Base-by-base conservation (phyloP, 2,113 vertebrate genomes). In the Xyrauchen texanus region DNA sequence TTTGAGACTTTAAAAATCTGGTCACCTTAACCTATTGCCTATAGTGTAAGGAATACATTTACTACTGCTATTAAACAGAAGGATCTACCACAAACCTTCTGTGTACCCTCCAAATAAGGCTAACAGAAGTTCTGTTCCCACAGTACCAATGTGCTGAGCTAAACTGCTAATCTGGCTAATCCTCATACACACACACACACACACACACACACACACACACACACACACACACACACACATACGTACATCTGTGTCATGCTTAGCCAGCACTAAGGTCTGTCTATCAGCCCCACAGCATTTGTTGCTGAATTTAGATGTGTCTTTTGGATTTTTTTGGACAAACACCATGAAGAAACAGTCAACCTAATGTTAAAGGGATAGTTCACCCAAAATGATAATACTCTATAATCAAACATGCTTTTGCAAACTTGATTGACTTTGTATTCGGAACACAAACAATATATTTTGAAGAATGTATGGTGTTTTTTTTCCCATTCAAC, bases 121-220 rank as follows among this genome's bases (percentile, higher is more conserved):
- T 83, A 83, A 15, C 55, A 7, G 55, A n/a, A n/a, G 21, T 34
- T 1, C 55, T 83, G 49, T 44, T 5, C 12, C 45, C 34, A 64
- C 44, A 68, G 34, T 49, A 68, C 62, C 73, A 76, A 74, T 79
- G 81, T 10, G 12, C 61, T 81, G 79, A 85, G 84, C 83, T 88
- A 86, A 87, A 86, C 9, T 52, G 53, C 77, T 90, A 90, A 91
- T 90, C 88, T 86, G 70, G 75, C 84, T 90, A 90, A 91, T 86
- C 87, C 88, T 82, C 74, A 84, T 9, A 60, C 6, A 69, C 49
- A 47, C 49, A 58, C 60, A 53, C 51, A 34, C 7, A 8, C 52
- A 84, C 10, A 60, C 6, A 69, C 49, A 47, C 49, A 58, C 60
- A 53, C 51, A 34, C 7, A 8, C 52, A 84, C 10, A 60, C 6